Conservation (phyloP, 2,113 vertebrate species). For the Aleadryas rufinucha region DNA sequence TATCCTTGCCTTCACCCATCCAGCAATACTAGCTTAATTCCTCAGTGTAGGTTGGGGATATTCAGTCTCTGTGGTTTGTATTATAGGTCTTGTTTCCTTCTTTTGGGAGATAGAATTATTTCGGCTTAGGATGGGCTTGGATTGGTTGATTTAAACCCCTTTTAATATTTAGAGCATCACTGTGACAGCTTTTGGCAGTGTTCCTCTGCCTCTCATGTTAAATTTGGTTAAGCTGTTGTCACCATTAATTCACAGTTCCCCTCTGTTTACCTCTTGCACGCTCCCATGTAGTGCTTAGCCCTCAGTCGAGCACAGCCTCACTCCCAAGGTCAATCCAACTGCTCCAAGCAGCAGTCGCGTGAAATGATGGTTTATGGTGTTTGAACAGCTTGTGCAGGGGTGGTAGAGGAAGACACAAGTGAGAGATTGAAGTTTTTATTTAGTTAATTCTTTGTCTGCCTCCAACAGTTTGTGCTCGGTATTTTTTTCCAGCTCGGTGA, state of each 20-base stretch:
- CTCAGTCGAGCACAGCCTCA: not conserved
- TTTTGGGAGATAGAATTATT: not conserved
- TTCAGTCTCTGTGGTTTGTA: not conserved
- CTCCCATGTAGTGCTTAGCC: not conserved
- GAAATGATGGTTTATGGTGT: not conserved
- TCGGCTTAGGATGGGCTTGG: not conserved
- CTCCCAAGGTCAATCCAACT: not conserved
- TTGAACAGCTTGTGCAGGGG: not conserved
- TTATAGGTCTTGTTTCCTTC: not conserved
- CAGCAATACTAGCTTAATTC: not conserved
- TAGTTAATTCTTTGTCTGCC: not conserved
- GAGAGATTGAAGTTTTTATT: not conserved
- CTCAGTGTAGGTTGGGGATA: not conserved
- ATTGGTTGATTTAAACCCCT: not conserved
- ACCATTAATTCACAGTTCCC: conserved; percentile 25
- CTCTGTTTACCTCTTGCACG: not conserved
- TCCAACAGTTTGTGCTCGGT: not conserved
- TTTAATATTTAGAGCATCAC: not conserved
- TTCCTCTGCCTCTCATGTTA: not conserved
- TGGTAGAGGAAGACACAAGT: not conserved
- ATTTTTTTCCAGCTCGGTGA: not conserved
- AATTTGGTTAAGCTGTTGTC: conserved; percentile 42
- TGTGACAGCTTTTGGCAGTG: conserved; percentile 25
- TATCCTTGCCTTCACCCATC: not conserved
- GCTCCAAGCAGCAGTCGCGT: not conserved